Evolutionary conservation across 2,888 invertebrate species (phyloP), one percentile per base, ranked within the genome.

Genomic region (Meteorus colon): DNA sequence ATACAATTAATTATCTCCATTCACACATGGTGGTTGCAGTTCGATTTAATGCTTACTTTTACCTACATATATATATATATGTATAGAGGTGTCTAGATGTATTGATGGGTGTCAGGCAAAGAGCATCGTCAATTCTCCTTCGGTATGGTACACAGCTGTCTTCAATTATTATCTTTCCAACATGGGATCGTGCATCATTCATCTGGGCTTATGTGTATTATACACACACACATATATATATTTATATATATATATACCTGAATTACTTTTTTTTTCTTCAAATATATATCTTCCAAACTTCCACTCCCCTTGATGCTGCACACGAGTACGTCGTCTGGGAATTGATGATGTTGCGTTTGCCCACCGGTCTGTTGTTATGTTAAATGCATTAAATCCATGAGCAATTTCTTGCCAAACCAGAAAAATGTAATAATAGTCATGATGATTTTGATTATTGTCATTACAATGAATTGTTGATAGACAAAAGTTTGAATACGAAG

Each of bases 331-430:
- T 63, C 79, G 84, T 86, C 87, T 86, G 79, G 80, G 83, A 87
- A 87, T 86, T 85, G 86, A 89, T 88, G 86, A 88, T 85, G 85
- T 24, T 84, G 85, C 83, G 72, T 86, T 84, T 82, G 79, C 82
- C 83, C 74, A 81, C 73, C 76, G 77, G 79, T 71, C 82, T 82
- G 86, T 88, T 88, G 86, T 87, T 80, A 86, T 86, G 86, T 82
- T 86, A 87, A 88, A 84, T 81, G 83, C 82, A 83, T 87, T 85
- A 86, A 84, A 81, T 82, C 83, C 84, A 55, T n/a, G 24, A 19
- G 55, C 19, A 19, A 55, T 55, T 55, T 55, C n/a, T 55, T 6
- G 19, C 10, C 19, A 55, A 55, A 55, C 8, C 29, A n/a, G 19
- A 70, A 19, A 24, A 41, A 31, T n/a, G 34, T n/a, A 70, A 63